Base-by-base conservation (phyloP, 64 coral and sea anemone species). In the Platygyra sinensis region DNA sequence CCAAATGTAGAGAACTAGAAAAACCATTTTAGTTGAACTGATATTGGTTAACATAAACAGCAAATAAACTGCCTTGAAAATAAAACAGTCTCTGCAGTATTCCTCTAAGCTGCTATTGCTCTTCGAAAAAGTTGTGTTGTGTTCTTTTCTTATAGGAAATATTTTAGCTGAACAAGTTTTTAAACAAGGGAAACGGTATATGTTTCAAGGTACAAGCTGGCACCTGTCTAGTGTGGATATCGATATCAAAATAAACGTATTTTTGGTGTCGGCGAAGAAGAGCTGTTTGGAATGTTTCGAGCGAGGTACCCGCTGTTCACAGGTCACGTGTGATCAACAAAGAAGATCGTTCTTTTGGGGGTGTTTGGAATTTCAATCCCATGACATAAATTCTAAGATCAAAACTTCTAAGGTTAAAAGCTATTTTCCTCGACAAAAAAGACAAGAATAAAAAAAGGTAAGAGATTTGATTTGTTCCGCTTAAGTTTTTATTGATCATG, bases 321-420 rank as follows among this genome's bases (percentile, higher is more conserved):
- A 71, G 24, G 38, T 85, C 81, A 85, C 81, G 81, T 85, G 81
- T 72, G 18, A 27, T 8, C 4, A 25, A 80, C n/a, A 24, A 61
- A 61, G 12, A 72, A 85, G 36, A 85, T 63, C 62, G 19, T 85
- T 69, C 27, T 52, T 28, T 15, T 5, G 30, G 1, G 54, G 62
- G 36, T 85, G 60, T 85, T 85, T 85, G 36, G 62, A 51, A 85
- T 85, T 85, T 50, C 8, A 71, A 63, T 42, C 14, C 38, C n/a
- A 85, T 85, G 36, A 85, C 81, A 85, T 85, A 50, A 85, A 85
- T 85, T 85, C 22, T 20, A 24, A 22, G 7, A 85, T 15, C 62
- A 85, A 85, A 52, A 49, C 36, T 27, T 6, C 33, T 0, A 71
- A 85, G 65, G 29, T 69, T 25, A 69, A 69, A 27, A 25, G 2